Evolutionary conservation across 2,888 invertebrate species (phyloP), one percentile per base, ranked within the genome.

Genomic region (Lucinisca nassula): DNA sequence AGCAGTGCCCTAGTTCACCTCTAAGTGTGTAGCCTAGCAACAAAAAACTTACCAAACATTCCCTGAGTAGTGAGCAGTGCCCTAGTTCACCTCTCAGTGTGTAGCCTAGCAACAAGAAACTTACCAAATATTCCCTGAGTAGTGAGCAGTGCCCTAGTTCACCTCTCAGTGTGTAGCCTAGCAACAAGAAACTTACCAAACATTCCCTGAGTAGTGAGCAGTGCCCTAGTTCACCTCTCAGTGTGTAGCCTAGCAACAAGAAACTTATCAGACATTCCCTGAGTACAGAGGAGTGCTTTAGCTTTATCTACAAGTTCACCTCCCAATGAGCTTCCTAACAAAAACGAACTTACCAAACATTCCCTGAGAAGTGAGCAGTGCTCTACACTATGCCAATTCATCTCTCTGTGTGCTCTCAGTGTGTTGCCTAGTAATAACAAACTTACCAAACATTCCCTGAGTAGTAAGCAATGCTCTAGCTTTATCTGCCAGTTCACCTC

Each of bases 221-320:
- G 89, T 14, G 96, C 95, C 92, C 99, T 97, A 0, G 97, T 96
- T 99, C 99, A 2, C 98, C 98, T 95, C 98, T 98, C 80, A 99
- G 97, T 0, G 98, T 98, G 49, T 98, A 98, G 0, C 99, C 99
- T 32, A 99, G 97, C 73, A 99, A 21, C 49, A 8, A 45, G 45
- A 8, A 8, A 98, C 88, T 81, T 85, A 96, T 96, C 94, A 89
- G 95, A 95, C 58, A 95, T 88, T 83, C 92, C 93, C 49, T 92
- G 89, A 12, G 94, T 93, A 6, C 95, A 93, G 8, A 95, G 92
- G 21, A 96, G 88, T 17, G 96, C 95, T 92, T 99, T 97, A 0
- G 99, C 98, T 92, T 98, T 97, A 96, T 99, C 99, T 21, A 99
- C 98, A 82, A 99, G 97, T 96, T 99, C 99, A 2, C 98, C 98